These are phyloP conservation scores for Empidonax alnorum DNA, from an alignment of 2,113 vertebrate genomes.

Conservation along the genomic window DNA sequence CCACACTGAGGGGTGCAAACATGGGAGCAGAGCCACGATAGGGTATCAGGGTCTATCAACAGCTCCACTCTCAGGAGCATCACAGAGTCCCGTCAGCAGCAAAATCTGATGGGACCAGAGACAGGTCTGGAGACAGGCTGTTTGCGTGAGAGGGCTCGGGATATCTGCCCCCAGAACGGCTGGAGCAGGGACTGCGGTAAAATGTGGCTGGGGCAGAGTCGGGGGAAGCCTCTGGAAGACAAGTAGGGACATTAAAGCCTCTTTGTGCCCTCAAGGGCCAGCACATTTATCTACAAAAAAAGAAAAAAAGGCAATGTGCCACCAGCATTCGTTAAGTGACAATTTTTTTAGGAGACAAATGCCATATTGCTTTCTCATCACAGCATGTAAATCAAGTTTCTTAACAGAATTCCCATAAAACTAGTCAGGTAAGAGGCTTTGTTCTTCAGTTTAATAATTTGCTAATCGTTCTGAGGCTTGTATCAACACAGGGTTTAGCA, in stretches of 20 bases:
- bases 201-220: neutral
- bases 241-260: neutral
- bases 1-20: accelerated
- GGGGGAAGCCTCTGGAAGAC: neutral
- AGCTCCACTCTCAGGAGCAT: neutral
- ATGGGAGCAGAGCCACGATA: neutral
- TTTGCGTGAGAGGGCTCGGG: neutral
- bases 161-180: accelerated
- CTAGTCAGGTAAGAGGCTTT: neutral
- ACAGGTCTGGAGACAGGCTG: neutral
- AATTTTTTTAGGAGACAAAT: neutral
- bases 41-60: accelerated
- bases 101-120: neutral
- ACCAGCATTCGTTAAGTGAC: neutral
- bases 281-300: neutral
- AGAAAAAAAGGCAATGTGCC: neutral
- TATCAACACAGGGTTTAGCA: neutral
- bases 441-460: neutral
- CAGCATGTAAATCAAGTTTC: neutral
- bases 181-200: neutral
- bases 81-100: neutral
- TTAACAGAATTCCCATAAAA: neutral
- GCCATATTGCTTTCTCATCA: neutral
- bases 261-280: neutral
- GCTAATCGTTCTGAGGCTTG: neutral